Base-by-base conservation (phyloP, 23 tunicate species). In the Trididemnum miniatum region DNA sequence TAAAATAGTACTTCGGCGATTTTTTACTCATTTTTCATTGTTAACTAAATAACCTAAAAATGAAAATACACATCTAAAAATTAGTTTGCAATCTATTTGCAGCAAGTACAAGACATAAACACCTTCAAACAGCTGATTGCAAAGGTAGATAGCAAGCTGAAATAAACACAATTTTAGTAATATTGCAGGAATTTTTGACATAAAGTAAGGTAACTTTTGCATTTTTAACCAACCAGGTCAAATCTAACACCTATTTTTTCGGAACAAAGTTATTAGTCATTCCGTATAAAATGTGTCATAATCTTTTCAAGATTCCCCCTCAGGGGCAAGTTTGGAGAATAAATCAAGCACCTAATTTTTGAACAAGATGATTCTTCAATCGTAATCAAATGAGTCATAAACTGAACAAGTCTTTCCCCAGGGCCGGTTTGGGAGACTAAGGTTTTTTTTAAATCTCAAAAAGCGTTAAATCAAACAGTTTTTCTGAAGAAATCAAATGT, bases 71-170 rank as follows among this genome's bases (percentile, higher is more conserved):
- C 67, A 62, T 62, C 67, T 62, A 62, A 62, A 62, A 62, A 62
- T 62, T 62, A 62, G 67, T 62, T 62, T 62, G 67, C 67, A 62
- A 62, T 62, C 15, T 62, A 62, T 62, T 62, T 62, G n/a, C 67
- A 62, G 67, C 67, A 62, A 62, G 67, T 62, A 62, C 67, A 62
- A 62, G 67, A 62, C 67, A 62, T 62, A 62, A 62, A 62, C 67
- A 62, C 67, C 67, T 62, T 62, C 67, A 62, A 12, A n/a, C 67
- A 62, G 67, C n/a, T n/a, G 67, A 18, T 62, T 62, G 67, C 67
- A n/a, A 62, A 62, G 26, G 67, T 62, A 62, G 67, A 62, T 62
- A 62, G 67, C 67, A 62, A 62, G 67, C 67, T 62, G 29, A 62
- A 62, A 62, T 62, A 62, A 22, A 62, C 15, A 62, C 67, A 62